Evolutionary conservation across 1,140 invertebrate genomes (phyloP).

Genomic region (Aphaenogaster rudis): DNA sequence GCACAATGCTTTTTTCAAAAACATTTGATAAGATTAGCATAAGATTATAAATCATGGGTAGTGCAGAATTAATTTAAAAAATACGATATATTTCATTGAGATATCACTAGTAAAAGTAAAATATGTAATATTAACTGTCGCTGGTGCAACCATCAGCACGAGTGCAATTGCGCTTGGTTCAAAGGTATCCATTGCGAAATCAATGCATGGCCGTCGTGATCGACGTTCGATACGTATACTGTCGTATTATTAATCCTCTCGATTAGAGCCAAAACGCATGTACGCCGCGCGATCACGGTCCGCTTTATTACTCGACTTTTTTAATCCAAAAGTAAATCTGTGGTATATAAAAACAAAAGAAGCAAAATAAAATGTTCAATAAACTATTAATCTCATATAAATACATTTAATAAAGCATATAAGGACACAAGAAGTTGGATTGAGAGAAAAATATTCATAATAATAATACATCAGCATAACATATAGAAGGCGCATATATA

Average conservation of each 20-base stretch:
- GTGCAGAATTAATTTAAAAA: neutral
- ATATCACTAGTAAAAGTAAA: neutral
- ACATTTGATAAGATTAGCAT: neutral
- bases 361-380: neutral
- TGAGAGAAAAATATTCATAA: neutral
- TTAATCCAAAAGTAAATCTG: neutral
- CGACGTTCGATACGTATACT: slow-evolving; percentile 36
- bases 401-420: neutral
- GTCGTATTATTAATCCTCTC: slow-evolving; percentile 29
- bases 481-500: neutral
- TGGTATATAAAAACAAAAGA: no score
- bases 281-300: neutral
- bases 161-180: slow-evolving; percentile 38
- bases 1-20: neutral
- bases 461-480: neutral
- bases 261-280: neutral
- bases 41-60: slow-evolving; percentile 7
- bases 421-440: neutral
- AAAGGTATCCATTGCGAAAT: slow-evolving; percentile 55
- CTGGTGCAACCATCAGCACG: neutral
- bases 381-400: neutral
- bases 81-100: neutral
- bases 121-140: neutral
- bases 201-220: slow-evolving; percentile 22
- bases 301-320: neutral